A percentile compares a stretch with the other conserved stretches of the same genome.
Evolutionary conservation across 2,113 vertebrate genomes (phyloP).

Genomic region (Accipiter cooperii): DNA sequence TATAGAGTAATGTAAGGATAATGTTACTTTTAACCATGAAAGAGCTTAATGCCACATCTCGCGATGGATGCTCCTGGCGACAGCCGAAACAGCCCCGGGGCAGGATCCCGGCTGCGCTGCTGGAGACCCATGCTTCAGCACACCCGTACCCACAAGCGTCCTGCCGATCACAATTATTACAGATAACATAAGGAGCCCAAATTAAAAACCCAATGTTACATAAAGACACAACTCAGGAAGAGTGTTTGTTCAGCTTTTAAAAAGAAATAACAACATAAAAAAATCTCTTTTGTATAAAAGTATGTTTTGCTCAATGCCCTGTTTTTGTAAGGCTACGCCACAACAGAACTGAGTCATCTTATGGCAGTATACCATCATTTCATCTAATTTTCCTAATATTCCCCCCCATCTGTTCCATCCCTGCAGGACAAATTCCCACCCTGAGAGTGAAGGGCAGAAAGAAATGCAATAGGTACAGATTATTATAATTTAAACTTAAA

Average conservation of each 20-base stretch:
- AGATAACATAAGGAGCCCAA: not conserved
- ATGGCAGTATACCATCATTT: not conserved
- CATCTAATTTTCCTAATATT: constrained; percentile 17
- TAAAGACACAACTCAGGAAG: constrained; percentile 12
- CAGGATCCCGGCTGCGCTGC: not conserved
- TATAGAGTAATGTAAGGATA: rapidly evolving
- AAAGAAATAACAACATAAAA: constrained; percentile 4
- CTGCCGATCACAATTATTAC: rapidly evolving
- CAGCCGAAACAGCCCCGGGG: no score
- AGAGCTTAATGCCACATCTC: rapidly evolving
- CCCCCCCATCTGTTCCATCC: not conserved
- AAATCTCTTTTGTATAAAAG: not conserved
- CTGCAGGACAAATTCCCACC: constrained; percentile 18
- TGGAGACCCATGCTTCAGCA: rapidly evolving
- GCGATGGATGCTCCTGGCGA: not conserved
- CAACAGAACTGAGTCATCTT: constrained; percentile 4
- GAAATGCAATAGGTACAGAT: not conserved
- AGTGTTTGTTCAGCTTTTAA: constrained; percentile 15
- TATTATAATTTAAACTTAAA: not conserved
- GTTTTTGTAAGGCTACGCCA: not conserved
- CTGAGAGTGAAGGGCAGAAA: not conserved
- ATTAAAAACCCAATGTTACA: not conserved
- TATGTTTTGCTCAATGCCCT: constrained; percentile 12
- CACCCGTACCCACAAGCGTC: rapidly evolving
- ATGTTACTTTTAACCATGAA: no score